Base-by-base conservation (phyloP, 1,140 invertebrate genomes). In the Dendroctonus ponderosae region DNA sequence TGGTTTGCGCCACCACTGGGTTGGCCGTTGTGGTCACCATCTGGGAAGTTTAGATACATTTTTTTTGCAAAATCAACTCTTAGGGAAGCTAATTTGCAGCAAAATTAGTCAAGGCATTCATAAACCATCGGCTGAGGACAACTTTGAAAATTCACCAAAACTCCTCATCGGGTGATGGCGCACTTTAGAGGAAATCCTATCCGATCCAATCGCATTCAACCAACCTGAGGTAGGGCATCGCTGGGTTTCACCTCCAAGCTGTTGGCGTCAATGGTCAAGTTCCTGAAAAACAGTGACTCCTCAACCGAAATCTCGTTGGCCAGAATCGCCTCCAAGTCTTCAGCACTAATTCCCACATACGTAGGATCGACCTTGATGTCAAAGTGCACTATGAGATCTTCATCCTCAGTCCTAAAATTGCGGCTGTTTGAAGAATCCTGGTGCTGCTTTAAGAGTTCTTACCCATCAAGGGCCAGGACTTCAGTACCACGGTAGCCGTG, bases 401-500 rank as follows among this genome's bases (percentile, higher is more conserved):
- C 82, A 8, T 82, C 83, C 68, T 88, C 86, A 38, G 82, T 80
- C 8, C 88, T 90, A 75, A 39, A 62, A 50, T 54, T 42, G 15
- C 11, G 3, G 2, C 7, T 15, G 48, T 40, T 48, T 44, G 46
- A 66, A 65, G 3, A 48, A 43, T 59, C 14, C 46, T n/a, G 3
- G 11, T 12, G 14, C 41, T 58, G 41, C 43, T 9, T 9, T 9
- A 61, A 50, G 41, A 49, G 58, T 8, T 9, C 78, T 81, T 82
- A 93, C 91, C 90, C 91, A 78, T 94, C 91, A 38, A 94, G 84
- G 37, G 89, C 89, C 6, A 92, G 80, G 51, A 91, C 83, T 71
- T 92, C 89, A 11, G 85, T 84, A 2, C 82, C 81, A 11, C 89
- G 78, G 76, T 90, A 92, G 57, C 87, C 85, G 50, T 87, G 81